Evolutionary conservation across 2,888 invertebrate genomes (phyloP).

Genomic region (Tetanocera ferruginea): DNA sequence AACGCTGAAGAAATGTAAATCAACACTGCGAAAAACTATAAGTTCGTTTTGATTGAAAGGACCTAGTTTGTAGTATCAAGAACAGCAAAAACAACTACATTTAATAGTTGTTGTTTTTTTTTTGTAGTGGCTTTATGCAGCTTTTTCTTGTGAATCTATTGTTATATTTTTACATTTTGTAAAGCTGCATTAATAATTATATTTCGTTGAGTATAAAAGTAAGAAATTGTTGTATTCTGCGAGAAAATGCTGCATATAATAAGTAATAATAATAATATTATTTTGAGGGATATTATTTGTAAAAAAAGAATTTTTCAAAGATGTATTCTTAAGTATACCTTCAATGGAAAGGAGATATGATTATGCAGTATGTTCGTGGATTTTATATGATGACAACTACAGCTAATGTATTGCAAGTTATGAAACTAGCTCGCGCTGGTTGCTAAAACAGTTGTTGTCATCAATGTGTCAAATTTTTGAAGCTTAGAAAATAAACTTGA

Average conservation of each 20-base stretch:
- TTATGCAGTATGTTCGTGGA: too few relatives aligned
- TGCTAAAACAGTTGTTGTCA: too few relatives aligned
- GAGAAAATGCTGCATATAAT: too few relatives aligned
- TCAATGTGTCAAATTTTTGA: too few relatives aligned
- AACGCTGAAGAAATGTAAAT: conserved; percentile 14
- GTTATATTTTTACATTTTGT: background rate
- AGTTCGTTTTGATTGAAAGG: conserved; percentile 46
- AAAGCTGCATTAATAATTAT: conserved; percentile 3
- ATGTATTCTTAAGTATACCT: too few relatives aligned
- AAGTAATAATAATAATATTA: background rate
- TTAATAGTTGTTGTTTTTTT: background rate
- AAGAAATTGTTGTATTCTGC: too few relatives aligned
- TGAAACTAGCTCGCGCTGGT: too few relatives aligned
- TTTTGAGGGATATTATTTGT: background rate
- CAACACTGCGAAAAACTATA: background rate
- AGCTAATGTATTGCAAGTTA: too few relatives aligned
- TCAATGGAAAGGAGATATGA: too few relatives aligned
- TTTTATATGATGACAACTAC: too few relatives aligned
- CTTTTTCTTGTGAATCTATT: background rate
- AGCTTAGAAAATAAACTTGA: too few relatives aligned
- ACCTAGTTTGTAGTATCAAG: background rate
- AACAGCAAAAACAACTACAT: background rate
- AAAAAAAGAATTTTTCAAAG: background rate
- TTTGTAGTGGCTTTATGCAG: background rate
- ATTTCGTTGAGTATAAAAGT: too few relatives aligned